A percentile compares a stretch with the other conserved stretches of the same genome.
phyloP scores from a whole-genome alignment of 2,113 vertebrate genomes.

The human (Homo sapiens) region GRCh38 chr12:90201501-90202000 shows the following conservation, averaged over 20 bases:
- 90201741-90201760: background rate
- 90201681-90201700: background rate
- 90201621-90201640: background rate
- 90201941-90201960: background rate
- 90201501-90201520: background rate
- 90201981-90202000: background rate
- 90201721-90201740: background rate
- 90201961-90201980: background rate
- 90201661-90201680: background rate
- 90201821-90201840: background rate
- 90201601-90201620: background rate
- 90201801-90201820: background rate
- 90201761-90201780: background rate
- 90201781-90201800: background rate
- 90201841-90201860: background rate
- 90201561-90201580: background rate
- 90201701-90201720: background rate
- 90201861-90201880: background rate
- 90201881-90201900: background rate
- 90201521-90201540: background rate
- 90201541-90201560: background rate
- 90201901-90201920: background rate
- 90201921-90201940: background rate
- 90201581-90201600: background rate
- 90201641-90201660: background rate